These are phyloP conservation scores for Carassius gibelio DNA, from an alignment of 2,113 vertebrate species.

Conservation along the genomic window DNA sequence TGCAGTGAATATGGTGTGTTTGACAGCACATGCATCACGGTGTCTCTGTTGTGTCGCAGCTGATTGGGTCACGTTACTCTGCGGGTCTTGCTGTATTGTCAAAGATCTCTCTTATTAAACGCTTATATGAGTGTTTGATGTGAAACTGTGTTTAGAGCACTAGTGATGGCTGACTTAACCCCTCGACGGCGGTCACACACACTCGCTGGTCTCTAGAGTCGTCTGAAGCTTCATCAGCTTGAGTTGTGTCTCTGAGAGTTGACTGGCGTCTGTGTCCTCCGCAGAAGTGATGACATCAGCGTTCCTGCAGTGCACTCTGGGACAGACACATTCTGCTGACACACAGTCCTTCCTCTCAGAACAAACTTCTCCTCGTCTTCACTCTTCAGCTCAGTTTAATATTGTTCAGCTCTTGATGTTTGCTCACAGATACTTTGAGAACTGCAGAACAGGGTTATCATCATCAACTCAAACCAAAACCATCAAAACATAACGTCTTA, in stretches of 20 bases:
- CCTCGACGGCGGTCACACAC: not conserved
- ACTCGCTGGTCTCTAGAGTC: too few species aligned
- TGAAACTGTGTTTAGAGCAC: not conserved
- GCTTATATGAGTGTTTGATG: not conserved
- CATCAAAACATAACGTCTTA: too few species aligned
- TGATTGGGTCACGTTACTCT: not conserved
- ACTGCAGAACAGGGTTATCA: not conserved
- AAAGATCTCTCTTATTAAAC: not conserved
- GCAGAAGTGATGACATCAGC: slow-evolving; percentile 72
- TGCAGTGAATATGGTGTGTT: not conserved
- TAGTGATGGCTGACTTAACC: not conserved
- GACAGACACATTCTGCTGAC: slow-evolving; percentile 75
- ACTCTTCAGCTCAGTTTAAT: slow-evolving; percentile 53
- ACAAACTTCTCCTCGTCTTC: slow-evolving; percentile 67
- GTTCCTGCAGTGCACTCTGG: slow-evolving; percentile 74
- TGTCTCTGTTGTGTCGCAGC: not conserved
- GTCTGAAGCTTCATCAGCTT: not conserved
- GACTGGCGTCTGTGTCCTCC: slow-evolving; percentile 74
- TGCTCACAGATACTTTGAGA: not conserved
- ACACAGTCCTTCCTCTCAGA: slow-evolving; percentile 68
- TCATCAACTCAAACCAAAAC: too few species aligned
- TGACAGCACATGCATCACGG: not conserved
- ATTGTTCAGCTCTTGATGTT: slow-evolving; percentile 58
- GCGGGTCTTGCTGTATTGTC: not conserved
- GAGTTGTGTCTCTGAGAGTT: slow-evolving; percentile 24